Percentiles rank a stretch among this genome's conserved stretches.
phyloP scores from a whole-genome alignment of 1,140 invertebrate species.

The Thereuonema tuberculata region DNA sequence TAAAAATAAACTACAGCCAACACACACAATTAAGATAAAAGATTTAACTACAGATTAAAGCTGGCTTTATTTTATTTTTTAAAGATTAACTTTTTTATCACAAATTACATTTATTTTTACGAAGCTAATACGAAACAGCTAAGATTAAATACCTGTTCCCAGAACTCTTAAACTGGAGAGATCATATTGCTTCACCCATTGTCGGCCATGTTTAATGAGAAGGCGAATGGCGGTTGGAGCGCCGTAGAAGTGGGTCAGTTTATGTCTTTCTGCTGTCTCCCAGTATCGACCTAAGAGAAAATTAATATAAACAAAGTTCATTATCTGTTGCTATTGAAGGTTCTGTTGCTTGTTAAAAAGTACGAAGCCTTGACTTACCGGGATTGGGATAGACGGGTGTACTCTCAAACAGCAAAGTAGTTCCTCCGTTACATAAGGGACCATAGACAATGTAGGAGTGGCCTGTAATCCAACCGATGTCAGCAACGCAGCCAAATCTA shows the following conservation, averaged over 20 bases:
- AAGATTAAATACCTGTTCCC: constrained; percentile 38
- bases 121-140: too few relatives aligned
- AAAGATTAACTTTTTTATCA: too few relatives aligned
- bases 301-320: constrained; percentile 1
- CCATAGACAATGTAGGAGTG: constrained; percentile 43
- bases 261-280: constrained; percentile 38
- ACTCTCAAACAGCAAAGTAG: constrained; percentile 41
- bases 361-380: too few relatives aligned
- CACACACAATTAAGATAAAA: too few relatives aligned
- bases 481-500: constrained; percentile 42
- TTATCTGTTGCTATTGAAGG: too few relatives aligned
- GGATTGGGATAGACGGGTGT: constrained; percentile 41
- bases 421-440: constrained; percentile 40
- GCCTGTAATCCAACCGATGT: constrained; percentile 46
- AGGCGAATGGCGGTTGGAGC: constrained; percentile 41
- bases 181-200: constrained; percentile 49
- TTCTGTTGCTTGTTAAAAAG: too few relatives aligned
- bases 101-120: background rate
- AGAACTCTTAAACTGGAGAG: constrained; percentile 34
- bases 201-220: constrained; percentile 52
- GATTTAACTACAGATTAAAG: too few relatives aligned
- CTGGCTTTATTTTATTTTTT: too few relatives aligned
- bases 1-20: too few relatives aligned
- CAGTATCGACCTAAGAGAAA: constrained; percentile 36
- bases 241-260: constrained; percentile 39